Evolutionary conservation across 2,113 vertebrate genomes (phyloP), one percentile per base, ranked within the genome.

Genomic region (Polyodon spathula): DNA sequence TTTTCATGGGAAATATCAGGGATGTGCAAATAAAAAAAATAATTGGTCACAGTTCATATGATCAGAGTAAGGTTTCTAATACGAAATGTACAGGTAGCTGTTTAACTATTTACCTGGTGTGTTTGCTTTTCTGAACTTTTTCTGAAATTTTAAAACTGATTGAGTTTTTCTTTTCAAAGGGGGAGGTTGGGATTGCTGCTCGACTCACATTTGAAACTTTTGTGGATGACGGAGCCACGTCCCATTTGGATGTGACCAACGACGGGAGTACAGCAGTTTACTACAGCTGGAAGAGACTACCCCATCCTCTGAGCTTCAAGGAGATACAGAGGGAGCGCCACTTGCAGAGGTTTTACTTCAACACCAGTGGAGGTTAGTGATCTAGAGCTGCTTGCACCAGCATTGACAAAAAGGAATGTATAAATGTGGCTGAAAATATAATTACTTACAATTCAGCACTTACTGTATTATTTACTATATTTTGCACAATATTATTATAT

Each of bases 241-340:
- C 89, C 8, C 68, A 73, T 56, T 68, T 98, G 68, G 81, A 76
- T 0, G 79, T 96, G 56, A 81, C 70, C 64, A 97, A 94, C 1
- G 85, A 93, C 1, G 95, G 95, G 67, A 93, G 77, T 9, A 78
- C 89, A 0, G 87, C 84, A 54, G 67, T 97, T 66, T 93, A 89
- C 84, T 97, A 90, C 1, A 68, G 76, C 70, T 98, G 95, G 95
- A 73, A 88, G 72, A 84, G 82, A 65, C 73, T 80, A 46, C 70
- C 75, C 2, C 62, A 67, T 39, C 59, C 50, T 0, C 77, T 73
- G 61, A 75, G 69, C 64, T 87, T 90, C 63, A 66, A 70, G 68
- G 56, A 77, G 62, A 48, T 14, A 40, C 56, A 58, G n/a, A 73
- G 54, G 44, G 66, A 50, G 9, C 57, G 7, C 9, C 71, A 44